Base-by-base conservation (phyloP, 1,140 invertebrate genomes). In the Drosophila azteca region DNA sequence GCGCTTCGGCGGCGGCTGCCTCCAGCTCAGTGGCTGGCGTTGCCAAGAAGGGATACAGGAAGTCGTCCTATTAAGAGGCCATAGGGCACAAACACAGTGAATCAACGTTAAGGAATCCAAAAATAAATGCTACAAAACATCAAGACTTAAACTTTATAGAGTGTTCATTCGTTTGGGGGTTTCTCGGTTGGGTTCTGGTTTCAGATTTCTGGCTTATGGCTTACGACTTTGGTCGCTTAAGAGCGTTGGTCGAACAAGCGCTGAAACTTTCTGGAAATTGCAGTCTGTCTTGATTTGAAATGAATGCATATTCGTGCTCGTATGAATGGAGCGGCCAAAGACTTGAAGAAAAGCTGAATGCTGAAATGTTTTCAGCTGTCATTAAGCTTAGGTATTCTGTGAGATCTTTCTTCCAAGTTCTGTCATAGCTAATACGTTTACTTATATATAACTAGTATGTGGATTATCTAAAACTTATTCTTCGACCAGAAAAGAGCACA, bases 1-100 rank as follows among this genome's bases (percentile, higher is more conserved):
- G 82, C 9, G 82, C 51, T n/a, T 78, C 74, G 0, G 82, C 82
- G 6, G 82, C 82, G 1, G 82, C 82, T 43, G 82, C 82, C 7
- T 74, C 82, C 63, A 66, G 77, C 59, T 81, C 82, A 22, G 82
- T 85, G n/a, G 62, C 82, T 26, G 77, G 64, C 65, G 35, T 39
- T 13, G 54, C 65, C 44, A 54, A 79, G 64, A 69, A 74, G 44
- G 77, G 29, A 13, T 58, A 61, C 60, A 55, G 29, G 43, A 82
- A 43, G 55, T 46, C 35, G 5, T 39, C 62, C 51, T 85, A 85
- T 44, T 85, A 78, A 85, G 29, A 8, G 35, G 11, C 35, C 4
- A 39, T 0, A n/a, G 26, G 61, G 61, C 6, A 57, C 13, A 26
- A 57, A 22, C 9, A 63, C 82, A 85, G 82, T 85, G 82, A 84